Evolutionary conservation across 2,797 vertebrate genomes (phyloP).

Genomic region (Bucorvus abyssinicus): DNA sequence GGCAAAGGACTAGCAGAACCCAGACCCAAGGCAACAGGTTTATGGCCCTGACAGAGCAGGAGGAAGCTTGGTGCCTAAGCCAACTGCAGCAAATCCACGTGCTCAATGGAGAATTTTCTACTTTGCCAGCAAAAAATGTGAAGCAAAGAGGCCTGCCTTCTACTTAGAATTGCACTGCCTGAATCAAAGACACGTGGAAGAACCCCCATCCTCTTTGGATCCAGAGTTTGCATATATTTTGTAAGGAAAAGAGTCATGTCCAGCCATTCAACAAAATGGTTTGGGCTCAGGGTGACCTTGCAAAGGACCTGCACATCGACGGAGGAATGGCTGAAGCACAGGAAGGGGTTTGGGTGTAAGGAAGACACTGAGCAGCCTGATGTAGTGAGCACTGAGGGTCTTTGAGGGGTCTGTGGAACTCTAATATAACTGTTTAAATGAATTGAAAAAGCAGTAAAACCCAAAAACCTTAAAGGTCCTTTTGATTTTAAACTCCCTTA

Average conservation of each 20-base stretch:
- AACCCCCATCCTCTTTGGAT: neutral
- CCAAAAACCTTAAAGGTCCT: neutral
- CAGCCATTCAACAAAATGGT: neutral
- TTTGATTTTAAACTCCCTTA: neutral
- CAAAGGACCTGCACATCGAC: neutral
- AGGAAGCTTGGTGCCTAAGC: neutral
- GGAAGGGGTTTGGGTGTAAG: neutral
- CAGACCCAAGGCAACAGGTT: neutral
- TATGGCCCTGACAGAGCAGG: neutral
- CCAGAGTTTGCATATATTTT: neutral
- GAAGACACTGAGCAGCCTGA: neutral
- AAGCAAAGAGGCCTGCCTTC: neutral
- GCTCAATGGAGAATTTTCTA: neutral
- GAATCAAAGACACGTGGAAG: conserved; percentile 6
- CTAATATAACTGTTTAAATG: neutral
- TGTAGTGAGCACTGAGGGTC: neutral
- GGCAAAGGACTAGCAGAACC: neutral
- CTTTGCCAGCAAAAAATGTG: conserved; percentile 21
- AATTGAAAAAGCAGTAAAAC: neutral
- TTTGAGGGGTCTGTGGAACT: neutral
- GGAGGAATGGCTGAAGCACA: neutral
- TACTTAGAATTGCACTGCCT: neutral
- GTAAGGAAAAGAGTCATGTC: neutral
- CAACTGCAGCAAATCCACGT: neutral
- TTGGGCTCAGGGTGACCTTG: neutral